Evolutionary conservation across 2,797 vertebrate species (phyloP), one percentile per base, ranked within the genome.

Genomic region (Anniella stebbinsi): DNA sequence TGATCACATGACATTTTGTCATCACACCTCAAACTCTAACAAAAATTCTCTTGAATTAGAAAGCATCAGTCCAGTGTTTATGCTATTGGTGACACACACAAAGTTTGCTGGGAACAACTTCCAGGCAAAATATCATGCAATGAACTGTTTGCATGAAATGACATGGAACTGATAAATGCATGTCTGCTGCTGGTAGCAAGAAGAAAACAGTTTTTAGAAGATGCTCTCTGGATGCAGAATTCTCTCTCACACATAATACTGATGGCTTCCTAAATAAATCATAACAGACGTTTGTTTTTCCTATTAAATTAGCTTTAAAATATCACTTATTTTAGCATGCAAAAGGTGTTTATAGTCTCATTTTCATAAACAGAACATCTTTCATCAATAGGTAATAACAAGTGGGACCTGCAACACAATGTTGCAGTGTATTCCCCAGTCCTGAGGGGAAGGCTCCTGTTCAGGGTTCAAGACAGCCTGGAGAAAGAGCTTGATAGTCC

Each of bases 81-180:
- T 87, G 89, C 87, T 94, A 87, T 51, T 66, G 80, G 90, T 91
- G 86, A 93, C 78, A 93, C 66, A 92, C 69, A 93, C 90, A 93
- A 93, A 1, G 0, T 23, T 89, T 92, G 67, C 84, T 80, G 87
- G 85, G 94, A 95, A 92, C 72, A 87, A 13, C 30, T 78, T 54
- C 45, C 92, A 0, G 69, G 81, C 69, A 86, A 94, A 92, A 92
- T 83, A 85, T 93, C 91, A 93, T 66, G 70, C 85, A 87, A 66
- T 23, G 82, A 94, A 88, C 70, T 90, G 76, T 41, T 69, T 0
- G 0, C 78, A 80, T 81, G 48, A 93, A 94, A 92, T 88, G 80
- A 92, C 91, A 93, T 21, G 80, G 90, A 95, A 80, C 89, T 0
- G 1, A 92, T 89, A 93, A 33, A 48, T 23, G 78, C 87, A 90